phyloP scores from a whole-genome alignment of 2,113 vertebrate species.

The Heterochromis multidens region DNA sequence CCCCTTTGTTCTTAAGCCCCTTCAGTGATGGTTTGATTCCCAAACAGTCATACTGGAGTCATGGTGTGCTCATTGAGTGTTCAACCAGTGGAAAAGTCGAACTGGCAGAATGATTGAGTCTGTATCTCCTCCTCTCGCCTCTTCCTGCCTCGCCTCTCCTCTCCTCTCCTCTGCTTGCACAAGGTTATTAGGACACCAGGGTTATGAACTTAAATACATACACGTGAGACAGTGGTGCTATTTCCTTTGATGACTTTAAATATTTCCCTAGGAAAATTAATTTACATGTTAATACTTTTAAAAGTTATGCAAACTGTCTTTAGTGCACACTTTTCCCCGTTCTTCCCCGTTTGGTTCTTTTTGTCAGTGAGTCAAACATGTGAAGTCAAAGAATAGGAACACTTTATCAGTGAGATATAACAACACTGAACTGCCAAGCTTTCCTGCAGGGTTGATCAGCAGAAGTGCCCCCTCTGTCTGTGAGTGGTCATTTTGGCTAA shows the following conservation, averaged over 20 bases:
- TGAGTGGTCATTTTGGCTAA: conserved; percentile 12
- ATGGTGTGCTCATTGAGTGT: conserved; percentile 18
- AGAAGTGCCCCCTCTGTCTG: background rate
- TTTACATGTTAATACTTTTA: background rate
- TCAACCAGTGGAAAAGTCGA: conserved; percentile 43
- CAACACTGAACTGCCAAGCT: background rate
- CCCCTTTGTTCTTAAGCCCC: background rate
- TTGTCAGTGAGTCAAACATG: background rate
- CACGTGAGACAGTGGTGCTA: background rate
- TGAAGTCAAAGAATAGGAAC: background rate
- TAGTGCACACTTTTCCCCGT: background rate
- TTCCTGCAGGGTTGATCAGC: background rate
- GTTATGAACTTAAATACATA: background rate
- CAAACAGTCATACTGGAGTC: conserved; percentile 11
- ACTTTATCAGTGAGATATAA: conserved; percentile 7
- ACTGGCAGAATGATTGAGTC: conserved; percentile 32
- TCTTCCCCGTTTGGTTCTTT: no score
- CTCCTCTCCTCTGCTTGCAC: background rate
- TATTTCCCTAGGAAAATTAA: background rate
- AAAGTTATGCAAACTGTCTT: background rate
- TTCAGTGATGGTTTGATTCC: conserved; percentile 19
- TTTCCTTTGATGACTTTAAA: background rate
- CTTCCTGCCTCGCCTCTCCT: background rate
- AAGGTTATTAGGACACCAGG: background rate
- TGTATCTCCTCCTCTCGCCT: background rate